Evolutionary conservation across 2,888 invertebrate genomes (phyloP).

Genomic region (Gisinianus flammeolus): DNA sequence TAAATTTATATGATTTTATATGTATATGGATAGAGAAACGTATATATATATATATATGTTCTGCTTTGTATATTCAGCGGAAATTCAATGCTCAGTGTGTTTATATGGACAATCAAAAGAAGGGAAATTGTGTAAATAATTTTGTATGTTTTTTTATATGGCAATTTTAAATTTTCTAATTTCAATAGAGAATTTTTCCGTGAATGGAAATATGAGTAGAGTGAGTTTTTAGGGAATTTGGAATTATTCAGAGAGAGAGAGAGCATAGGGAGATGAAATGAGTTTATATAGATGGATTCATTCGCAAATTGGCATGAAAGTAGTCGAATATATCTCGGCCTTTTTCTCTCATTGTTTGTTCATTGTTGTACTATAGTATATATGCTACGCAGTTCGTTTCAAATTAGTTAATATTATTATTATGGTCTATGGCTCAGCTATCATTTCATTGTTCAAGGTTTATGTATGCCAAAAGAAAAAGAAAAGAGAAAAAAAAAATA

Average conservation of each 20-base stretch:
- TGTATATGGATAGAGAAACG: too few species aligned
- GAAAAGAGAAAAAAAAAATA: too few species aligned
- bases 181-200: too few species aligned
- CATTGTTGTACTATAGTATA: conserved; percentile 1
- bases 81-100: too few species aligned
- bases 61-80: too few species aligned
- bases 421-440: not conserved
- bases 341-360: conserved; percentile 8
- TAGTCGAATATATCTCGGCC: not conserved
- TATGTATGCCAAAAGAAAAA: not conserved
- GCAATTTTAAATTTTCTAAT: too few species aligned
- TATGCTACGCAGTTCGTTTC: not conserved
- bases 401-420: conserved; percentile 2
- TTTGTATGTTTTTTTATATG: too few species aligned
- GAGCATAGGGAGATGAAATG: not conserved
- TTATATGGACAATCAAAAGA: too few species aligned
- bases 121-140: too few species aligned
- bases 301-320: not conserved
- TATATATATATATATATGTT: too few species aligned
- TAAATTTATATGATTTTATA: too few species aligned
- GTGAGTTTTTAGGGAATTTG: not conserved
- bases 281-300: not conserved
- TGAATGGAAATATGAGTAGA: not conserved
- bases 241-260: not conserved
- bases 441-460: conserved; percentile 10